phyloP scores from a whole-genome alignment of 2,797 vertebrate genomes.

The Sebastolobus altivelis region DNA sequence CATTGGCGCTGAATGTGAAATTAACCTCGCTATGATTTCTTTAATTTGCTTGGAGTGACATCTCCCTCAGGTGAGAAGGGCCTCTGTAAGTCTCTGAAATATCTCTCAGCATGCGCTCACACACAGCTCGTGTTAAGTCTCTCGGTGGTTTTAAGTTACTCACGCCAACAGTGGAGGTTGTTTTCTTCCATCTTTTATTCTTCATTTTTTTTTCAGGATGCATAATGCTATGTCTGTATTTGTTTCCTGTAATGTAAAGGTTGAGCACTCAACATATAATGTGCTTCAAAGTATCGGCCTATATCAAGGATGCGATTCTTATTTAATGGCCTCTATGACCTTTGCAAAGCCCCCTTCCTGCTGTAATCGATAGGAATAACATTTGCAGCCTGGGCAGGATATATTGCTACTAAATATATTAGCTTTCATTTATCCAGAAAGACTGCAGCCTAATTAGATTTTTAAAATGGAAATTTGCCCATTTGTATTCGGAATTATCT shows the following conservation, averaged over 20 bases:
- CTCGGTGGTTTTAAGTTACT: slow-evolving; percentile 33
- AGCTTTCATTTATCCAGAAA: slow-evolving; percentile 54
- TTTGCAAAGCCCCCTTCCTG: slow-evolving; percentile 61
- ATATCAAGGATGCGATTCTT: slow-evolving; percentile 55
- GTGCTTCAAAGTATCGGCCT: slow-evolving; percentile 46
- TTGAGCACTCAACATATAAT: slow-evolving; percentile 42
- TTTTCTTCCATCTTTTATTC: slow-evolving; percentile 15
- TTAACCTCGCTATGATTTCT: slow-evolving; percentile 85
- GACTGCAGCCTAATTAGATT: slow-evolving; percentile 51
- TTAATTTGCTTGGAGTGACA: slow-evolving; percentile 84
- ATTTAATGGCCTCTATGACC: slow-evolving; percentile 70
- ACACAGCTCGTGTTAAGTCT: slow-evolving; percentile 33
- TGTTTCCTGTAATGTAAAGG: slow-evolving; percentile 43
- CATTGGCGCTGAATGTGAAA: slow-evolving; percentile 81
- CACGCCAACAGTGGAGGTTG: slow-evolving; percentile 18
- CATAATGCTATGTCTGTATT: slow-evolving; percentile 12
- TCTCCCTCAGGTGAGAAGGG: slow-evolving; percentile 72
- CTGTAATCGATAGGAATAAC: slow-evolving; percentile 75
- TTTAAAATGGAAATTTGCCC: slow-evolving; percentile 37
- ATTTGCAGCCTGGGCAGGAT: slow-evolving; percentile 65
- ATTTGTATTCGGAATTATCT: slow-evolving; percentile 39
- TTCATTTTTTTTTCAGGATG: slow-evolving; percentile 4
- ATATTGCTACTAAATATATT: slow-evolving; percentile 58
- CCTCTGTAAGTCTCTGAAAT: slow-evolving; percentile 65
- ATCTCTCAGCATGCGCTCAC: slow-evolving; percentile 44